phyloP scores from a whole-genome alignment of 2,888 invertebrate genomes.

The Heliconius cydno region DNA sequence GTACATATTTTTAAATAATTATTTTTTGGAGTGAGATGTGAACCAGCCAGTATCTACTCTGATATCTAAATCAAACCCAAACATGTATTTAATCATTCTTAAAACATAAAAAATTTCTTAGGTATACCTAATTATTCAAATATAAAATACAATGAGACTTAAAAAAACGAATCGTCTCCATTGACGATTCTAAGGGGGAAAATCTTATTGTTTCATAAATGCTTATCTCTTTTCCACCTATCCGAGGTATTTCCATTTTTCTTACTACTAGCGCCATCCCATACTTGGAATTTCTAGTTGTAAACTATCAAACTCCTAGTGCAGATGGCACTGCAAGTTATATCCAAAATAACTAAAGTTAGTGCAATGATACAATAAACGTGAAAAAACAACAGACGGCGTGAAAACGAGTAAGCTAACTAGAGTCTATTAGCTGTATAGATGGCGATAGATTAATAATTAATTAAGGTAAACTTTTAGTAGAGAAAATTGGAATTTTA shows the following conservation, averaged over 20 bases:
- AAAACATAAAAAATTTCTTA: background rate
- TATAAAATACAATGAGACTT: background rate
- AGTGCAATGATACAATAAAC: background rate
- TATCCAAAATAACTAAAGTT: background rate
- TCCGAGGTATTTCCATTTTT: background rate
- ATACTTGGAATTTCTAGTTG: background rate
- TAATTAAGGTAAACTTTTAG: too few relatives aligned
- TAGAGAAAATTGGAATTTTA: too few relatives aligned
- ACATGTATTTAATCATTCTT: background rate
- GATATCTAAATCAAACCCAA: background rate
- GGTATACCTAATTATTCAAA: background rate
- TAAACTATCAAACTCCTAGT: background rate
- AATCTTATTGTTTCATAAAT: too few relatives aligned
- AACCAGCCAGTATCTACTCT: background rate
- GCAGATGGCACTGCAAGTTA: too few relatives aligned
- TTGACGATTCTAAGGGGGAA: too few relatives aligned
- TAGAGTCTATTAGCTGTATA: background rate
- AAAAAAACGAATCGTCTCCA: too few relatives aligned
- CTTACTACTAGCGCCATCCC: slow-evolving; percentile 1
- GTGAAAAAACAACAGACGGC: background rate
- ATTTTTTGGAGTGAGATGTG: background rate
- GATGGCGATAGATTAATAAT: background rate
- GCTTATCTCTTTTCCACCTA: background rate
- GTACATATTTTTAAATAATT: background rate
- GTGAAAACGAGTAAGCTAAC: background rate